Conservation (phyloP, 2,888 invertebrate genomes). For the Tenthredo scrophulariae region DNA sequence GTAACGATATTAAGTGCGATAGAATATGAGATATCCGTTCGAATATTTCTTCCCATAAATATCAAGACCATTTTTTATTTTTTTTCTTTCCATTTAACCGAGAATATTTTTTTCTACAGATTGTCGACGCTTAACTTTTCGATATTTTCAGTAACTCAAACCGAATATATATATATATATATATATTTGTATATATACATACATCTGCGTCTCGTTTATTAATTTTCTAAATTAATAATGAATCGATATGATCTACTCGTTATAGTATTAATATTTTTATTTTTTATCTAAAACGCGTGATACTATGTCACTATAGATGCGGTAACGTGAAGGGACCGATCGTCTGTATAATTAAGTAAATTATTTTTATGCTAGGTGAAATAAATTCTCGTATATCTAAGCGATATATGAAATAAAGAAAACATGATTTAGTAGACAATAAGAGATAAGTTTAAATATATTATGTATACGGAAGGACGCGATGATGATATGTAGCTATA, state of each 20-base stretch:
- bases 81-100: conserved; percentile 38
- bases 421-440: conserved; percentile 3
- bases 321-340: not conserved
- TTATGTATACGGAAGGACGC: conserved; percentile 66
- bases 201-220: conserved; percentile 45
- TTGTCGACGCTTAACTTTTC: conserved; percentile 78
- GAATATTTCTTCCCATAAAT: not conserved
- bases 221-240: not conserved
- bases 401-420: not conserved
- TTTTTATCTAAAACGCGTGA: not conserved
- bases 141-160: conserved; percentile 58
- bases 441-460: not conserved
- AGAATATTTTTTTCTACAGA: conserved; percentile 68
- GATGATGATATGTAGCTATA: conserved; percentile 74
- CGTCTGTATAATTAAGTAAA: not conserved
- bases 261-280: not conserved
- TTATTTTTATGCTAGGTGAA: not conserved
- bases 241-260: not conserved
- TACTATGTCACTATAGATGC: not conserved
- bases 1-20: not conserved
- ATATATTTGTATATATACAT: too few relatives aligned
- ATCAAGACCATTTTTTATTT: not conserved
- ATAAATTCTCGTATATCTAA: not conserved
- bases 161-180: too few relatives aligned
- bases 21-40: not conserved